Conservation (phyloP, 2,888 invertebrate genomes). For the Cabera pusaria region DNA sequence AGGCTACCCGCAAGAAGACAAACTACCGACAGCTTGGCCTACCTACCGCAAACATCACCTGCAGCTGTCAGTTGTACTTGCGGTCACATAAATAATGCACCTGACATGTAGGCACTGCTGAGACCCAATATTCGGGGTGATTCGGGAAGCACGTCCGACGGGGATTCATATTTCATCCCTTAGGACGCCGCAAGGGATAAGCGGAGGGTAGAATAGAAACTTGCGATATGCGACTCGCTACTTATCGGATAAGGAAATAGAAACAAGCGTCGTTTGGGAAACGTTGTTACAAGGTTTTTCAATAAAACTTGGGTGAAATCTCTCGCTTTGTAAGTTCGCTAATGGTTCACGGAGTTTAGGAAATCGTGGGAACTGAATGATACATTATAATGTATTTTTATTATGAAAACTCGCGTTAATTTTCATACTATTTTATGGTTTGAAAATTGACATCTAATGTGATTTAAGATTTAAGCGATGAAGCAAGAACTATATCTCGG, state of each 20-base stretch:
- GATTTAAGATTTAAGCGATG: too few species aligned
- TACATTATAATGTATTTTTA: too few species aligned
- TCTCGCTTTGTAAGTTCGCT: neutral
- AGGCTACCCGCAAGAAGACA: too few species aligned
- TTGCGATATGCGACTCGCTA: constrained; percentile 2
- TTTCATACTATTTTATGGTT: too few species aligned
- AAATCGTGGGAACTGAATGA: too few species aligned
- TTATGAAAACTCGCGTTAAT: too few species aligned
- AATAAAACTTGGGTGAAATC: neutral
- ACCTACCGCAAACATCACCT: constrained; percentile 8
- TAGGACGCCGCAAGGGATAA: constrained; percentile 38
- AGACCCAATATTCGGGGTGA: constrained; percentile 57
- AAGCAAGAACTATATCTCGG: too few species aligned
- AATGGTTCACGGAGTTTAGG: too few species aligned
- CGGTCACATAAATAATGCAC: constrained; percentile 49
- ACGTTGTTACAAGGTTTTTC: constrained; percentile 13
- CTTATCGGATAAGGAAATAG: constrained; percentile 9
- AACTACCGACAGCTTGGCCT: too few species aligned
- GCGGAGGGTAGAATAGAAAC: constrained; percentile 23
- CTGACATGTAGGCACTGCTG: constrained; percentile 51
- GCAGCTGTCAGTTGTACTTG: constrained; percentile 24
- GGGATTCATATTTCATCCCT: constrained; percentile 57
- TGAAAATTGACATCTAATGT: too few species aligned
- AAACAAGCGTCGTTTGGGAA: constrained; percentile 12
- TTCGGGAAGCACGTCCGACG: constrained; percentile 49